Conservation (phyloP, 2,888 invertebrate genomes). For the Nebria salina region DNA sequence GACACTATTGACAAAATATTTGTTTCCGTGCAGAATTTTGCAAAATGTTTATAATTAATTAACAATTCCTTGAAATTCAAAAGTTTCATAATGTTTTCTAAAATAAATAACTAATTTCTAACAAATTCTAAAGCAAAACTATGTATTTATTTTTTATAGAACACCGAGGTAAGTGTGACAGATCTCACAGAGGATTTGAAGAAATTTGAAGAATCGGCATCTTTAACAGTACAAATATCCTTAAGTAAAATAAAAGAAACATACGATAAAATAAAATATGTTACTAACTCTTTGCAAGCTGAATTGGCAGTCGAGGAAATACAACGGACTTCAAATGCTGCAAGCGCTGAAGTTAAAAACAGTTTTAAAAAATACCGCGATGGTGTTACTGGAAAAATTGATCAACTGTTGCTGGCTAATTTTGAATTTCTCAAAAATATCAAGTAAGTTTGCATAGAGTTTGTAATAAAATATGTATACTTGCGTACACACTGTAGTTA, state of each 20-base stretch:
- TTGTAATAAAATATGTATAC: not conserved
- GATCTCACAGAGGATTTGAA: slow-evolving; percentile 3
- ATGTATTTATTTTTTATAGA: slow-evolving; percentile 11
- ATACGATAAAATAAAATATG: not conserved
- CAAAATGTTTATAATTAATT: no score
- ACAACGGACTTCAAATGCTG: not conserved
- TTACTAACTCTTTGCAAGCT: not conserved
- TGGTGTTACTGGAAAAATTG: not conserved
- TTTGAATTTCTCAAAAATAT: slow-evolving; percentile 31
- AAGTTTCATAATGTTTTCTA: no score
- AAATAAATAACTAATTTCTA: no score
- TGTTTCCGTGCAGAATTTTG: no score
- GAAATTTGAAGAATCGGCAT: slow-evolving; percentile 7
- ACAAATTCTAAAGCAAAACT: not conserved
- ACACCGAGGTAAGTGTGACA: not conserved
- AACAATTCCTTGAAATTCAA: no score
- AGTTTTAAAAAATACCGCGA: slow-evolving; percentile 6
- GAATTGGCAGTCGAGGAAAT: not conserved
- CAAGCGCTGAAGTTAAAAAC: not conserved
- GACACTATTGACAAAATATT: no score
- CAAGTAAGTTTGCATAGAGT: slow-evolving; percentile 24
- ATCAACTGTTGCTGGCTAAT: slow-evolving; percentile 25
- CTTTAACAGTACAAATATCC: not conserved
- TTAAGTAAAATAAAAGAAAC: not conserved
- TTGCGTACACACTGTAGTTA: not conserved